phyloP scores from a whole-genome alignment of 2,888 invertebrate genomes.

The Lithophane ornitopus region DNA sequence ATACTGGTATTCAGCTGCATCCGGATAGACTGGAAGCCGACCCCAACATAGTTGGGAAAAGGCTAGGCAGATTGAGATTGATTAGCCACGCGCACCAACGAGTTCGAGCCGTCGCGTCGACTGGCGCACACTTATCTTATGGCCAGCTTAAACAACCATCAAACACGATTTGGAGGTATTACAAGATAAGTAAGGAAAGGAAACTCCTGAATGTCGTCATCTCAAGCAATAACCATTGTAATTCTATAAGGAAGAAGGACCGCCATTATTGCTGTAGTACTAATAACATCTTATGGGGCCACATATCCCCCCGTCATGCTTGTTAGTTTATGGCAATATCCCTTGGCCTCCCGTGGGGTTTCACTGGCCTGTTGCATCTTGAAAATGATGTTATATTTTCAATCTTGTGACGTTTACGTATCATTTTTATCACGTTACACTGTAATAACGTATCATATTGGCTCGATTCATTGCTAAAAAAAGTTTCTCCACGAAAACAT shows the following conservation, averaged over 20 bases:
- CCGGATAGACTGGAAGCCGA: too few relatives aligned
- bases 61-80: too few relatives aligned
- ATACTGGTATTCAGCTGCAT: too few relatives aligned
- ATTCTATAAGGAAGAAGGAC: conserved; percentile 32
- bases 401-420: conserved; percentile 38
- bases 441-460: conserved; percentile 15
- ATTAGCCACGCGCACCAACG: too few relatives aligned
- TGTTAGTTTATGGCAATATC: conserved; percentile 45
- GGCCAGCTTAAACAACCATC: conserved; percentile 15
- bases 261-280: conserved; percentile 13
- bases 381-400: conserved; percentile 47
- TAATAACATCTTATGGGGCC: conserved; percentile 54
- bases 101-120: too few relatives aligned
- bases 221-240: conserved; percentile 26
- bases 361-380: conserved; percentile 39
- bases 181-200: conserved; percentile 8
- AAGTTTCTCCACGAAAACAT: background rate
- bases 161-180: conserved; percentile 21
- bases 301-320: conserved; percentile 45
- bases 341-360: conserved; percentile 32
- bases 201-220: background rate
- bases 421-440: conserved; percentile 24
- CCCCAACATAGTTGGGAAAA: too few relatives aligned
- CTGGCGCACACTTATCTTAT: background rate
- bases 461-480: background rate